A percentile compares a stretch with the other conserved stretches of the same genome.
These are phyloP conservation scores for Dicranocentrus wangi DNA, from an alignment of 2,888 invertebrate genomes.

Conservation along the genomic window DNA sequence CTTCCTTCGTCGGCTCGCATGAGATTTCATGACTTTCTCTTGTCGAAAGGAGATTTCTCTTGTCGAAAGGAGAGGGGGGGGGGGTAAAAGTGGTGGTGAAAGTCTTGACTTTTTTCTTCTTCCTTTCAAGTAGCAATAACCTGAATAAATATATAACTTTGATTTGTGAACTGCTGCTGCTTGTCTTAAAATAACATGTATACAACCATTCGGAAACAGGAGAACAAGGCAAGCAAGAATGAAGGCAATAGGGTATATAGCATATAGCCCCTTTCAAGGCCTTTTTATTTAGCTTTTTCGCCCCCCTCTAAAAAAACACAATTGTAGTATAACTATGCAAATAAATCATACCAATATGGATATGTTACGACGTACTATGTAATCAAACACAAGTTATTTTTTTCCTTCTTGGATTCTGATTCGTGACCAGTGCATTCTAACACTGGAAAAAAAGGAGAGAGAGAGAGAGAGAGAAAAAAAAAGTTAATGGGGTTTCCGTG, in stretches of 20 bases:
- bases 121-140: conserved; percentile 38
- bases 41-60: no score
- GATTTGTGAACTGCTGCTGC: conserved; percentile 51
- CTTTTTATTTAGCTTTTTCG: neutral
- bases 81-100: no score
- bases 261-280: no score
- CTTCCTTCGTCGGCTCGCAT: neutral
- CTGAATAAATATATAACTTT: conserved; percentile 34
- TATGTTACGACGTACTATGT: conserved; percentile 7
- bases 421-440: neutral
- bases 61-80: no score
- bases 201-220: neutral
- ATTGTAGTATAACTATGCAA: conserved; percentile 33
- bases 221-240: neutral
- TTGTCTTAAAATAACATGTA: conserved; percentile 24
- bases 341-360: conserved; percentile 28
- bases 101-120: conserved; percentile 23
- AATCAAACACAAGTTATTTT: neutral
- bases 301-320: neutral
- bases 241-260: neutral
- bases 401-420: no score
- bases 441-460: neutral
- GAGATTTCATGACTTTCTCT: conserved; percentile 43
- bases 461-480: neutral
- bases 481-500: neutral